These are phyloP conservation scores for Clarias pachynema DNA, from an alignment of 2,797 vertebrate species.

Conservation along the genomic window DNA sequence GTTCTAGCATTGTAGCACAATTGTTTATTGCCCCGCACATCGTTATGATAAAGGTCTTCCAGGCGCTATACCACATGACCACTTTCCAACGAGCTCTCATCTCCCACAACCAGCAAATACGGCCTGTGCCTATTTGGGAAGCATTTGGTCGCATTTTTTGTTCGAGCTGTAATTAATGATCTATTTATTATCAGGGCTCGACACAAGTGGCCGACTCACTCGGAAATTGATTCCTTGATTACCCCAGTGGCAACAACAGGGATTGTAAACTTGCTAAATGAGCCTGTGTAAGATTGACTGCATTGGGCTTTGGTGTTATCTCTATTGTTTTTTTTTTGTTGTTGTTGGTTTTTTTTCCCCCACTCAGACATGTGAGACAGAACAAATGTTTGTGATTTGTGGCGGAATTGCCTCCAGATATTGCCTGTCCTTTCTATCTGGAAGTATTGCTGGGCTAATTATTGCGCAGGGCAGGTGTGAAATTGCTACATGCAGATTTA, in stretches of 20 bases:
- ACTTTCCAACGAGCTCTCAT: background rate
- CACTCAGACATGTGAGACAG: slow-evolving; percentile 27
- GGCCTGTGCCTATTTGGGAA: slow-evolving; percentile 9
- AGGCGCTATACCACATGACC: slow-evolving; percentile 15
- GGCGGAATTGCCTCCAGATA: slow-evolving; percentile 20
- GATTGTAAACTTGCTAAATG: slow-evolving; percentile 66
- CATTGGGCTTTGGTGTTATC: slow-evolving; percentile 60
- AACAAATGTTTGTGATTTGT: slow-evolving; percentile 23
- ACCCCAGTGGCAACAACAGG: slow-evolving; percentile 53
- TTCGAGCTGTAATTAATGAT: slow-evolving; percentile 62
- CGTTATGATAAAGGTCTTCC: slow-evolving; percentile 50
- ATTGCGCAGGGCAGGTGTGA: slow-evolving; percentile 16
- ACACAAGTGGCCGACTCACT: slow-evolving; percentile 51
- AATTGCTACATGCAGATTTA: slow-evolving; percentile 32
- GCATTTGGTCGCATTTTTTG: slow-evolving; percentile 56
- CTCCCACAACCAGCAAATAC: background rate
- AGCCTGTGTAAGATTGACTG: slow-evolving; percentile 63
- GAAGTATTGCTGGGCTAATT: slow-evolving; percentile 13
- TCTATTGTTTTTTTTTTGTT: slow-evolving; percentile 42
- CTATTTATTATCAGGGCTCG: slow-evolving; percentile 56
- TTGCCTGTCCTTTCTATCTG: background rate
- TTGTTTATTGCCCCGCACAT: slow-evolving; percentile 57
- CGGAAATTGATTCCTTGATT: slow-evolving; percentile 66
- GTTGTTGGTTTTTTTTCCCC: background rate
- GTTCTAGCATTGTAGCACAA: slow-evolving; percentile 39